Base-by-base conservation (phyloP, 2,113 vertebrate species). In the Tamias sibiricus region DNA sequence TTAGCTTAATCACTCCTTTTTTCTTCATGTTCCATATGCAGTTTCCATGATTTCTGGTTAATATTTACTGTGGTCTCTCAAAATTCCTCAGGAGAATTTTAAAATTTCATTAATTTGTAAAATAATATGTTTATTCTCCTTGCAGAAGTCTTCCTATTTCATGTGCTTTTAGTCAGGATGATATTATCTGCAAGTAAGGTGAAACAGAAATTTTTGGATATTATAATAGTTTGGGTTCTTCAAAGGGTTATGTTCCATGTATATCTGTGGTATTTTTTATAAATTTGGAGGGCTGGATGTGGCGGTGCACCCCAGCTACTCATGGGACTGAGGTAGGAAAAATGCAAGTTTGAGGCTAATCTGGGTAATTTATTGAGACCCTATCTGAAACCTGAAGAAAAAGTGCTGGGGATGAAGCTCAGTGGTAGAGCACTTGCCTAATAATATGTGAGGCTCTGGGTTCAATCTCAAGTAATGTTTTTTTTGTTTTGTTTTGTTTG, bases 31-130 rank as follows among this genome's bases (percentile, higher is more conserved):
- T 47, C 28, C 30, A 40, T 81, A 71, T 95, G n/a, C 64, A 69
- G 28, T n/a, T 94, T 94, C 54, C 6, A 52, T 77, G 76, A 74
- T 57, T 83, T 92, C 75, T 83, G 62, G 28, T 95, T 87, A 87
- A 44, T 83, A 83, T 49, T 95, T 16, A 69, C 7, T 69, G 2
- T 91, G 26, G 13, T 71, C 26, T 94, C n/a, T 96, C 49, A 88
- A 42, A 75, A 16, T 80, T 74, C 8, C 35, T 76, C 11, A 32
- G 6, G 81, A 75, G 44, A 24, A 74, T 66, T 94, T 95, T 79
- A 40, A 62, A 40, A 2, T 52, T 87, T 68, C 28, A 47, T 80
- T 68, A 88, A 35, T 85, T 89, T 89, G 37, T 79, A 47, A 87
- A 32, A 49, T 90, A 54, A 84, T 49, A 10, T 19, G 0, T 88